Percentiles rank a stretch among this genome's conserved stretches.
phyloP scores from a whole-genome alignment of 2,797 vertebrate genomes.

The Ataeniobius toweri region DNA sequence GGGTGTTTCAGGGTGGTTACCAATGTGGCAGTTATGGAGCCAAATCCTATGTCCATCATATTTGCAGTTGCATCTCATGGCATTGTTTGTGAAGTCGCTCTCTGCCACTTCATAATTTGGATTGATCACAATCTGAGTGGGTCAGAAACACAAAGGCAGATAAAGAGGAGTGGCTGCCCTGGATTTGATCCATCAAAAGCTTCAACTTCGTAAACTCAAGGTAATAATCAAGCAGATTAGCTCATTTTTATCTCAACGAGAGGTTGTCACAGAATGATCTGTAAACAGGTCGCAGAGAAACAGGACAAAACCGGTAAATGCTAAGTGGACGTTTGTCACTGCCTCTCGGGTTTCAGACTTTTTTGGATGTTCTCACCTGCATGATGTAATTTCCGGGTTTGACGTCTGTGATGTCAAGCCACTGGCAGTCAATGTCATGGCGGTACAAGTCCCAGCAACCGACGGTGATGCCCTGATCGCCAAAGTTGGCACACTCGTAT shows the following conservation, averaged over 20 bases:
- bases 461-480: conserved; percentile 97
- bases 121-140: conserved; percentile 91
- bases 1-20: conserved; percentile 66
- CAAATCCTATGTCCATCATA: conserved; percentile 97
- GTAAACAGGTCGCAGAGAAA: too few relatives aligned
- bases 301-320: too few relatives aligned
- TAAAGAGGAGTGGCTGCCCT: not conserved
- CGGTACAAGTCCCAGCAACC: conserved; percentile 98
- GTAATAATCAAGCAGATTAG: not conserved
- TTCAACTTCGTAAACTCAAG: not conserved
- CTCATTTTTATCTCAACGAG: not conserved
- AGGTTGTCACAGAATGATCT: not conserved
- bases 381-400: conserved; percentile 96
- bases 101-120: conserved; percentile 95
- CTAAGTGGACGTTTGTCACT: not conserved
- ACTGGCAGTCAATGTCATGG: conserved; percentile 98
- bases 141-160: not conserved
- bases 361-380: conserved; percentile 79
- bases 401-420: conserved; percentile 96
- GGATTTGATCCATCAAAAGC: not conserved
- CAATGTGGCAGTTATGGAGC: conserved; percentile 95
- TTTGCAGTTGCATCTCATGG: conserved; percentile 99
- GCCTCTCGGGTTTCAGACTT: not conserved
- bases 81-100: conserved; percentile 98
- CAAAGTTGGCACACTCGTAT: conserved; percentile 98